These are phyloP conservation scores for Drosophila paracracens DNA, from an alignment of 2,888 invertebrate genomes.

Conservation along the genomic window DNA sequence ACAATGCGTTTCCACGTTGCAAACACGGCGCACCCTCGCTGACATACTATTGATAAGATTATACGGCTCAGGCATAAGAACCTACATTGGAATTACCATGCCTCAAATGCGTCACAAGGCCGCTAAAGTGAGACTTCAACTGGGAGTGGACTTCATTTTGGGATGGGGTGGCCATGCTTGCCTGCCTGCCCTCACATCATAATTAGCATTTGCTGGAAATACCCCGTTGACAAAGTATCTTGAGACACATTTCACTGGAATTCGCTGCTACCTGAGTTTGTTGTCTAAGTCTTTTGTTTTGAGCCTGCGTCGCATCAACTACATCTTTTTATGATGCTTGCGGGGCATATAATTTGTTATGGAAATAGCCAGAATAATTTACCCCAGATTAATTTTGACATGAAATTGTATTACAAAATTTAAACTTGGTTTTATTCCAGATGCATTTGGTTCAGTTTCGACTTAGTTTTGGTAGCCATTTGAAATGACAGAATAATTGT, in stretches of 20 bases:
- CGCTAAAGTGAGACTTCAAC: slow-evolving; percentile 11
- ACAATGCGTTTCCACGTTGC: slow-evolving; percentile 49
- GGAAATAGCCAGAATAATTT: not conserved
- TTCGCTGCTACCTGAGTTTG: slow-evolving; percentile 73
- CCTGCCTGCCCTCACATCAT: slow-evolving; percentile 32
- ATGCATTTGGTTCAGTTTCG: not conserved
- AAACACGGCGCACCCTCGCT: slow-evolving; percentile 59
- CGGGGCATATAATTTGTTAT: slow-evolving; percentile 5
- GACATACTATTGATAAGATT: slow-evolving; percentile 68
- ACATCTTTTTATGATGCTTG: slow-evolving; percentile 8
- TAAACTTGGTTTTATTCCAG: not conserved
- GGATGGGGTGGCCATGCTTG: slow-evolving; percentile 23
- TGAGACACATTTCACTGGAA: slow-evolving; percentile 55
- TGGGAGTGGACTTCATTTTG: slow-evolving; percentile 39
- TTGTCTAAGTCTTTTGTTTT: slow-evolving; percentile 77
- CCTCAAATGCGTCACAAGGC: slow-evolving; percentile 62
- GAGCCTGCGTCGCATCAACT: slow-evolving; percentile 8
- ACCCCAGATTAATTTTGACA: not conserved
- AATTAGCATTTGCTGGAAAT: slow-evolving; percentile 56
- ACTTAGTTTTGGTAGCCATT: not conserved
- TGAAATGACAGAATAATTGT: not conserved
- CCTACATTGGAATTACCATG: slow-evolving; percentile 64
- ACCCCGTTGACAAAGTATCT: slow-evolving; percentile 35
- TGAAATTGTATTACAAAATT: not conserved
- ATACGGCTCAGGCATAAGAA: slow-evolving; percentile 40